Evolutionary conservation across 2,888 invertebrate genomes (phyloP).

Genomic region (Choreutis nemorana): DNA sequence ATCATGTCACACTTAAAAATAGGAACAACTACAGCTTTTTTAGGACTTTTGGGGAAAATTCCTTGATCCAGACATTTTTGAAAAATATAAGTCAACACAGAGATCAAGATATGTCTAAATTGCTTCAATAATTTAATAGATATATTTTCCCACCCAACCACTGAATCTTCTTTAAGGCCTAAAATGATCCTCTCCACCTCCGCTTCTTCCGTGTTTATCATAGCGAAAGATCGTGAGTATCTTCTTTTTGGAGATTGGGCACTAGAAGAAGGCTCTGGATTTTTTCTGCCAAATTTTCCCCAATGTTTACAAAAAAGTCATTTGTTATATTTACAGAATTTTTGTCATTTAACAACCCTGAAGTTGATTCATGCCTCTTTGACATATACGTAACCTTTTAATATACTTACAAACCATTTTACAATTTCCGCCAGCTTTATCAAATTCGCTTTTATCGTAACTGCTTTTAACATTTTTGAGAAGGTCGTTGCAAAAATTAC

Average conservation of each 20-base stretch:
- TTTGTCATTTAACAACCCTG: neutral
- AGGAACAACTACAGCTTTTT: too few relatives aligned
- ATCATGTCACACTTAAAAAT: too few relatives aligned
- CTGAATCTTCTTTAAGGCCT: conserved; percentile 3
- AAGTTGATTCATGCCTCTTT: neutral
- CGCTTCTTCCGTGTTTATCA: neutral
- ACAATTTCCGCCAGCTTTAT: conserved; percentile 1
- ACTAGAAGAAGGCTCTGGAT: neutral
- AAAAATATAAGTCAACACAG: too few relatives aligned
- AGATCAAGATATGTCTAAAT: conserved; percentile 2
- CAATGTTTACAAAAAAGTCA: neutral
- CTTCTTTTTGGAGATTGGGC: too few relatives aligned
- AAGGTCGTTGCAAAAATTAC: conserved; percentile 4
- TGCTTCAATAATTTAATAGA: conserved; percentile 3
- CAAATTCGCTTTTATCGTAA: conserved; percentile 2
- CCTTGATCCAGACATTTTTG: too few relatives aligned
- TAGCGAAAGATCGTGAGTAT: conserved; percentile 2
- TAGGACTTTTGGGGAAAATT: too few relatives aligned
- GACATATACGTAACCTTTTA: neutral
- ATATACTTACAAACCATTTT: neutral
- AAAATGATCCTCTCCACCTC: conserved; percentile 4
- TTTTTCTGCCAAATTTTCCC: neutral
- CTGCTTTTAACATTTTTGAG: neutral
- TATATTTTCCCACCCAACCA: conserved; percentile 6
- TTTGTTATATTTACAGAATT: conserved; percentile 1